Percentiles rank a stretch among this genome's conserved stretches.
Evolutionary conservation across 2,113 vertebrate genomes (phyloP).

Genomic region (Egretta garzetta): DNA sequence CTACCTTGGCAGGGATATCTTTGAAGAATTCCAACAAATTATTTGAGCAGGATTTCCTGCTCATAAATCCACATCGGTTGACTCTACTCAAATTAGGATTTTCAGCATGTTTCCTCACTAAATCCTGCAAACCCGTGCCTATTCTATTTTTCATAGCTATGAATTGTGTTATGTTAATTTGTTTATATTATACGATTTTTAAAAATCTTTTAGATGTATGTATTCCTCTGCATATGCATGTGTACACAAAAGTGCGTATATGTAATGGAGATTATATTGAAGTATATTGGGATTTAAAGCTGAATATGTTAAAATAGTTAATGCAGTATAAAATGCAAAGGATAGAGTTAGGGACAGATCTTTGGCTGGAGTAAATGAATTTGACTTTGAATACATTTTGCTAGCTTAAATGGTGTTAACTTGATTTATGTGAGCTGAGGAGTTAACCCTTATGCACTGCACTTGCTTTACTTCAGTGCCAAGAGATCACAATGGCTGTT

Average conservation of each 20-base stretch:
- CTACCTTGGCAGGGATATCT: slow-evolving; percentile 51
- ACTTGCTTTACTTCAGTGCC: neutral
- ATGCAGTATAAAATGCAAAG: slow-evolving; percentile 53
- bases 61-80: slow-evolving; percentile 12
- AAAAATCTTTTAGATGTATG: slow-evolving; percentile 34
- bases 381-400: slow-evolving; percentile 65
- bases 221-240: slow-evolving; percentile 44
- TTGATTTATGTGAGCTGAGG: slow-evolving; percentile 56
- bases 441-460: slow-evolving; percentile 48
- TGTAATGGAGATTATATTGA: slow-evolving; percentile 23
- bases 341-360: slow-evolving; percentile 61
- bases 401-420: slow-evolving; percentile 64
- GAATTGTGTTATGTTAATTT: slow-evolving; percentile 57
- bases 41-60: slow-evolving; percentile 36
- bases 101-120: slow-evolving; percentile 42
- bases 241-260: neutral
- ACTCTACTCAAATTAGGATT: slow-evolving; percentile 42
- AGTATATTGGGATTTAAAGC: slow-evolving; percentile 47
- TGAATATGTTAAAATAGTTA: slow-evolving; percentile 56
- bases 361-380: slow-evolving; percentile 64
- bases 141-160: neutral
- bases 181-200: slow-evolving; percentile 36
- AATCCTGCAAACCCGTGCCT: neutral
- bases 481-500: neutral
- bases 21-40: slow-evolving; percentile 60